A percentile compares a stretch with the other conserved stretches of the same genome.
Conservation (phyloP, 1,140 invertebrate genomes). For the Neoseiulus cucumeris region DNA sequence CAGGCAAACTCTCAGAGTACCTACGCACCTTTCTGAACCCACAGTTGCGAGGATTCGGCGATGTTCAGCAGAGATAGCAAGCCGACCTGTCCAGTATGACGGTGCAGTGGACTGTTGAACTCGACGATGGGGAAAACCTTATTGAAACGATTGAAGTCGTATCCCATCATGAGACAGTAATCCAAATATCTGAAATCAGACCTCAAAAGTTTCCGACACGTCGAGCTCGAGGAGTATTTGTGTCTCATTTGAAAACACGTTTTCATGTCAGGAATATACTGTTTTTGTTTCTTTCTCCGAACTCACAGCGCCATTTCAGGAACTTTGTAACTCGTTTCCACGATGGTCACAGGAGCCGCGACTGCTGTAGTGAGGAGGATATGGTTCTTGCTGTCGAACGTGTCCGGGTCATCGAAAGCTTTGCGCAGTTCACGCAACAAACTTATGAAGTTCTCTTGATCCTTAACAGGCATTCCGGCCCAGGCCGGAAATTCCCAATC, state of each 20-base stretch:
- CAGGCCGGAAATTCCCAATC: constrained; percentile 44
- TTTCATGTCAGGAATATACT: constrained; percentile 14
- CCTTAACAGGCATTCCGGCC: constrained; percentile 19
- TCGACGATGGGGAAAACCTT: constrained; percentile 54
- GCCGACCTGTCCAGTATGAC: constrained; percentile 33
- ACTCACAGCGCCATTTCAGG: constrained; percentile 46
- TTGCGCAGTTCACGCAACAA: constrained; percentile 11
- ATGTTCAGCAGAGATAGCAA: constrained; percentile 52
- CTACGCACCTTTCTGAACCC: not conserved
- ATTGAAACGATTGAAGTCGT: constrained; percentile 63
- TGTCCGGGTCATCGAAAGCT: not conserved
- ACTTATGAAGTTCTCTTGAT: constrained; percentile 19
- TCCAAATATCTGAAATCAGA: constrained; percentile 42
- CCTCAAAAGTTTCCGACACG: constrained; percentile 6
- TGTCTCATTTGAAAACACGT: too few relatives aligned
- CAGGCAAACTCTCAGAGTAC: too few relatives aligned
- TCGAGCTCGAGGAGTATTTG: too few relatives aligned
- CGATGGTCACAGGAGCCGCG: constrained; percentile 46
- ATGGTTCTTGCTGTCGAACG: not conserved
- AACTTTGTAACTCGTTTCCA: constrained; percentile 52
- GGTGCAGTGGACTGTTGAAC: constrained; percentile 55
- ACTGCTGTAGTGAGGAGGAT: constrained; percentile 50
- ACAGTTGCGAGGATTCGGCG: constrained; percentile 22
- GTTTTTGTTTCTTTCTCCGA: too few relatives aligned
- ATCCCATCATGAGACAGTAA: constrained; percentile 68